Conservation (phyloP, 2,888 invertebrate genomes). For the Xanthia icteritia region DNA sequence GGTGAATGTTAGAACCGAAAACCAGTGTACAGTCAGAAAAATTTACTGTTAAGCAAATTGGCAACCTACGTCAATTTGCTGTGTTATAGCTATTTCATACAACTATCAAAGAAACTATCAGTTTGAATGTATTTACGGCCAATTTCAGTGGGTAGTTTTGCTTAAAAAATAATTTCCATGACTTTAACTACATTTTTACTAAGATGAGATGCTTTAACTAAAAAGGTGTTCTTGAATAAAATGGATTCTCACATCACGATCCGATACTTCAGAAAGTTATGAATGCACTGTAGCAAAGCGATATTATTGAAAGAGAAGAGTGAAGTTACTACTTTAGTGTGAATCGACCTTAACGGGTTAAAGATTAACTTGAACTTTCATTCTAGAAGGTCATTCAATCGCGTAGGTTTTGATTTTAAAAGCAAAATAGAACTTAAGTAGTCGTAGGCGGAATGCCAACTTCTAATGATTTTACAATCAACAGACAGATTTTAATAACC, state of each 20-base stretch:
- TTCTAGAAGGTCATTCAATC: slow-evolving; percentile 15
- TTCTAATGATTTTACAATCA: neutral
- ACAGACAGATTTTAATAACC: neutral
- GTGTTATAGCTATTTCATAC: neutral
- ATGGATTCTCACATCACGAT: neutral
- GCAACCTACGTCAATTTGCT: neutral
- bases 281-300: slow-evolving; percentile 25
- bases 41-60: neutral
- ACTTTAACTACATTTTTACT: neutral
- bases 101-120: neutral
- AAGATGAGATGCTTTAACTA: neutral
- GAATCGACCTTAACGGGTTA: slow-evolving; percentile 3
- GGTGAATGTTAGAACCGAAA: too few relatives aligned
- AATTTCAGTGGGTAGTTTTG: neutral
- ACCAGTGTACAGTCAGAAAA: too few relatives aligned
- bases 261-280: slow-evolving; percentile 18
- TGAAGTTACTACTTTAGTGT: neutral
- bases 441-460: neutral
- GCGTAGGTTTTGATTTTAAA: slow-evolving; percentile 1
- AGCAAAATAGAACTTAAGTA: neutral
- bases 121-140: neutral
- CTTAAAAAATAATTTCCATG: neutral
- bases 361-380: slow-evolving; percentile 27
- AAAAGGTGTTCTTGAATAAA: neutral
- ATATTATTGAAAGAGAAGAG: neutral